Conservation (phyloP, 92 coral and sea anemone genomes). For the Meandrina meandrites region DNA sequence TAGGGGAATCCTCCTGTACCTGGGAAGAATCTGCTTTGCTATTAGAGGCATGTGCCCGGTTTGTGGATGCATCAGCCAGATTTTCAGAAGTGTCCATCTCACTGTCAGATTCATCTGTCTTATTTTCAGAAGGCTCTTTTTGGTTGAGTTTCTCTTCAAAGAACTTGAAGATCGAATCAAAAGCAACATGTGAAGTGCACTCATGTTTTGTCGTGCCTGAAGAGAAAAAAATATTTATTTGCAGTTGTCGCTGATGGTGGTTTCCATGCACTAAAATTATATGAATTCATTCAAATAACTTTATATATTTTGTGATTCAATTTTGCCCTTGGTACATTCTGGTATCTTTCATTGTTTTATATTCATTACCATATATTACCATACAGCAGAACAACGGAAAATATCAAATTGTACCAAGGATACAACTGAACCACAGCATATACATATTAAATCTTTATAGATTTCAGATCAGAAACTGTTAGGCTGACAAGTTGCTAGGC, state of each 20-base stretch:
- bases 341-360: no score
- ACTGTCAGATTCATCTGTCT: not conserved
- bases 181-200: slow-evolving; percentile 81
- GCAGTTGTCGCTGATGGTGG: not conserved
- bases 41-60: not conserved
- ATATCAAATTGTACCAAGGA: no score
- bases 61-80: not conserved
- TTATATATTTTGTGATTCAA: no score
- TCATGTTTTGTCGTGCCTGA: slow-evolving; percentile 86
- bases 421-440: no score
- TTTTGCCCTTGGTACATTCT: no score
- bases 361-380: no score
- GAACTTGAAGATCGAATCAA: slow-evolving; percentile 86
- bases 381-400: no score
- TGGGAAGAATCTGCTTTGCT: not conserved
- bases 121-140: slow-evolving; percentile 13
- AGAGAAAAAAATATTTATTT: not conserved
- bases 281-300: no score
- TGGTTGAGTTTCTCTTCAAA: slow-evolving; percentile 61
- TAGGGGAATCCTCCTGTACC: not conserved
- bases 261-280: no score
- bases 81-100: not conserved
- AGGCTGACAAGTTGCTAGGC: no score
- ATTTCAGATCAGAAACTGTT: no score
- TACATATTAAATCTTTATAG: no score